Evolutionary conservation across 2,797 vertebrate species (phyloP).

Genomic region (Chaetodon trifasciatus): DNA sequence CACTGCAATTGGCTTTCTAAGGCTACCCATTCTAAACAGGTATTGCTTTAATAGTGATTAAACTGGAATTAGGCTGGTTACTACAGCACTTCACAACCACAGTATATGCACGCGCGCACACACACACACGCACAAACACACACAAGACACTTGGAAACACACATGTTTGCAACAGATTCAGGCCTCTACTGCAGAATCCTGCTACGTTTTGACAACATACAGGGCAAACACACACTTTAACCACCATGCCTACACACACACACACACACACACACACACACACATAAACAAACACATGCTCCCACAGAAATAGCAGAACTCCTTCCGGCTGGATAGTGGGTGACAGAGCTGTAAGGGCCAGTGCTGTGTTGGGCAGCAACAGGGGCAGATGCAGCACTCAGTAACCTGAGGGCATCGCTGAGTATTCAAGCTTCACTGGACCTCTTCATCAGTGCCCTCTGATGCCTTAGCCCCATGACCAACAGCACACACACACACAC

Average conservation of each 20-base stretch:
- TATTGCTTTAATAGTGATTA: slow-evolving; percentile 73
- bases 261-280: neutral
- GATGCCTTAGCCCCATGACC: slow-evolving; percentile 67
- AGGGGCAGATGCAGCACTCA: slow-evolving; percentile 69
- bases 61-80: slow-evolving; percentile 65
- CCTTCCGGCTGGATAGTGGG: slow-evolving; percentile 54
- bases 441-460: slow-evolving; percentile 73
- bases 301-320: slow-evolving; percentile 43
- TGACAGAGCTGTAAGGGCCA: slow-evolving; percentile 68
- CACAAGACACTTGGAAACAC: slow-evolving; percentile 1
- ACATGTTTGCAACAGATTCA: slow-evolving; percentile 12
- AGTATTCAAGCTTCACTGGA: slow-evolving; percentile 77
- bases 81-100: slow-evolving; percentile 38
- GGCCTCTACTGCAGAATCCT: slow-evolving; percentile 6
- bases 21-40: slow-evolving; percentile 47
- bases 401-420: slow-evolving; percentile 62
- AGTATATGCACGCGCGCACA: neutral
- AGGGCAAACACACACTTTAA: slow-evolving; percentile 23
- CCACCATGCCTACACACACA: neutral
- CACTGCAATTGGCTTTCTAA: slow-evolving; percentile 48
- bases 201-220: slow-evolving; percentile 11
- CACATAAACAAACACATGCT: neutral
- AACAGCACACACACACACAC: slow-evolving; percentile 31
- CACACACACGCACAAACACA: neutral
- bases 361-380: slow-evolving; percentile 57